Percentiles rank a stretch among this genome's conserved stretches.
Evolutionary conservation across 2,888 invertebrate species (phyloP).

Genomic region (Monochamus alternatus): DNA sequence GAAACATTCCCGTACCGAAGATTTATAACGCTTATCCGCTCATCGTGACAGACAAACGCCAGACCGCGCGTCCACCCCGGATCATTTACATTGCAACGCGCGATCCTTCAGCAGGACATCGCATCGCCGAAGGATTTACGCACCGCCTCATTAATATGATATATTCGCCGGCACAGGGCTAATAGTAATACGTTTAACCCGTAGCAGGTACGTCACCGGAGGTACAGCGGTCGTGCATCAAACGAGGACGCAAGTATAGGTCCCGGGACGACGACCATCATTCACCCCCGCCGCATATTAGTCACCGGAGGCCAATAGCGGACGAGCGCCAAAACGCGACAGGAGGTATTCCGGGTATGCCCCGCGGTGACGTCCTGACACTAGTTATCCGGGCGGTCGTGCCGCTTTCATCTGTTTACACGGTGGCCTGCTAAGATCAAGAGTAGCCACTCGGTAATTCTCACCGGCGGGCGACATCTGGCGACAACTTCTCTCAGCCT

Average conservation of each 20-base stretch:
- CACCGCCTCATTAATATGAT: slow-evolving; percentile 24
- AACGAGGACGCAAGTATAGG: slow-evolving; percentile 43
- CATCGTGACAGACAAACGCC: too few species aligned
- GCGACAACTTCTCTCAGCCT: too few species aligned
- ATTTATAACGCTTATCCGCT: too few species aligned
- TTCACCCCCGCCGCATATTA: slow-evolving; percentile 60
- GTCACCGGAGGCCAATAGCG: slow-evolving; percentile 58
- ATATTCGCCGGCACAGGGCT: slow-evolving; percentile 1
- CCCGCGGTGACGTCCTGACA: not conserved
- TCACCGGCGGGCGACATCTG: too few species aligned
- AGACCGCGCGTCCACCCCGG: too few species aligned
- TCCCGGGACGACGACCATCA: slow-evolving; percentile 56
- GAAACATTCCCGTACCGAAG: too few species aligned
- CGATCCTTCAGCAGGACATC: not conserved
- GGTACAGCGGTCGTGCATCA: slow-evolving; percentile 32
- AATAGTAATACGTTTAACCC: slow-evolving; percentile 19
- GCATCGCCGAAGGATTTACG: slow-evolving; percentile 4
- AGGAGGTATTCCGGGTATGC: slow-evolving; percentile 18
- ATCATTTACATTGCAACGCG: not conserved
- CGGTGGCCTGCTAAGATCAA: not conserved
- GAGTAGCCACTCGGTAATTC: too few species aligned
- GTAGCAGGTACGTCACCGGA: slow-evolving; percentile 13
- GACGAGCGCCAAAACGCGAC: slow-evolving; percentile 32
- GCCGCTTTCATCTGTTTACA: not conserved
- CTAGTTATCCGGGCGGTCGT: not conserved